Conservation (phyloP, 2,797 vertebrate species). For the Lepus oiostolus region DNA sequence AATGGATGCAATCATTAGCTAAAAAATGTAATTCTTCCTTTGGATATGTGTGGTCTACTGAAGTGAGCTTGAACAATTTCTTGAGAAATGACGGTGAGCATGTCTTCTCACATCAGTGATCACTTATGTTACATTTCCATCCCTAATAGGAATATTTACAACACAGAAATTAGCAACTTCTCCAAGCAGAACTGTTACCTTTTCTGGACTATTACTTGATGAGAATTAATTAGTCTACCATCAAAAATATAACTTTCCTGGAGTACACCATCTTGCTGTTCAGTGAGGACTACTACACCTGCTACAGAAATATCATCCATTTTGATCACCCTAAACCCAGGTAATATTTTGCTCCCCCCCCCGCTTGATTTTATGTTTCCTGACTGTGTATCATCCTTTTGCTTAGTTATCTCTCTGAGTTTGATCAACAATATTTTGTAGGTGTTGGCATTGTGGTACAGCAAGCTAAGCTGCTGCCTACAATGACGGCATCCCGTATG, state of each 20-base stretch:
- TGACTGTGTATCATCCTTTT: background rate
- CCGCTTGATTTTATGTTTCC: background rate
- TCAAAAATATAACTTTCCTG: background rate
- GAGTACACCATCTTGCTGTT: background rate
- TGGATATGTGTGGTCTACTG: background rate
- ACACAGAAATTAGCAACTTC: background rate
- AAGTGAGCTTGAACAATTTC: background rate
- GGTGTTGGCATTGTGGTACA: too few relatives aligned
- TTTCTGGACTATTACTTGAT: background rate
- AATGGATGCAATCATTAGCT: background rate
- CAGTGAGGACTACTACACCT: accelerated
- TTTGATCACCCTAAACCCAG: background rate
- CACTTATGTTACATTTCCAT: background rate
- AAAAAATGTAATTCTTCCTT: background rate
- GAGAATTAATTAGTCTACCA: background rate
- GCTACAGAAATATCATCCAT: background rate
- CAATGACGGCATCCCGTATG: too few relatives aligned
- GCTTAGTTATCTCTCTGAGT: background rate
- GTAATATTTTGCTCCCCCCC: background rate
- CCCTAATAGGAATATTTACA: background rate
- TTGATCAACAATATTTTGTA: background rate
- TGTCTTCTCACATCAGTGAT: background rate
- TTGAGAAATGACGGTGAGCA: background rate
- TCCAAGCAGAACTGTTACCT: background rate
- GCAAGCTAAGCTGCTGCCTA: too few relatives aligned